Evolutionary conservation across 2,113 vertebrate species (phyloP).

Genomic region (Deroptyus accipitrinus): DNA sequence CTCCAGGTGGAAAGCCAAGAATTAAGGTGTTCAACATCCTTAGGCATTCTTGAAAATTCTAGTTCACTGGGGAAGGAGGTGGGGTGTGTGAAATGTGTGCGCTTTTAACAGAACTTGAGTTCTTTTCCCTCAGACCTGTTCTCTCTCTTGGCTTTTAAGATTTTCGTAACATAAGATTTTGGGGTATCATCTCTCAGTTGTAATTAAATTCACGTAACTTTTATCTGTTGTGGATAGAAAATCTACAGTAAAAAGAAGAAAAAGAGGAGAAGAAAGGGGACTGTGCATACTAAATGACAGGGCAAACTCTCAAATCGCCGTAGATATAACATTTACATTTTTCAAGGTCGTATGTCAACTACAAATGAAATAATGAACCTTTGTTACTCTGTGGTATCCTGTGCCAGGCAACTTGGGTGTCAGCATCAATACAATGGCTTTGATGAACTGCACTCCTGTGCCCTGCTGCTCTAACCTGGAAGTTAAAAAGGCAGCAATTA

Average conservation of each 20-base stretch:
- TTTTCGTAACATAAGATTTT: background rate
- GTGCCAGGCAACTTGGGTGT: background rate
- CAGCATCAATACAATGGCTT: background rate
- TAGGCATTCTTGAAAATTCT: background rate
- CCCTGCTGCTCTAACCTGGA: conserved; percentile 41
- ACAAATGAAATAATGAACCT: conserved; percentile 42
- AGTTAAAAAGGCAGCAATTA: conserved; percentile 30
- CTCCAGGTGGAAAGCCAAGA: background rate
- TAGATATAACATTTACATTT: conserved; percentile 34
- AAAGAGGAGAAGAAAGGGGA: background rate
- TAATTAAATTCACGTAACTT: background rate
- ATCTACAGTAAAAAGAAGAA: background rate
- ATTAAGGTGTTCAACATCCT: background rate
- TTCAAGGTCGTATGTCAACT: conserved; percentile 51
- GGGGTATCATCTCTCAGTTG: background rate
- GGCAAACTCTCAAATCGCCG: background rate
- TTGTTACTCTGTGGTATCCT: background rate
- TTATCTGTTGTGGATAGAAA: background rate
- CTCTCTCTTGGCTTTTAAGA: background rate
- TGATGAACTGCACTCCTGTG: conserved; percentile 20
- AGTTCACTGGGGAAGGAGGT: background rate
- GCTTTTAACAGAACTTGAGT: background rate
- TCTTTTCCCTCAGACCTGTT: background rate
- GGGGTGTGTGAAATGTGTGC: no score
- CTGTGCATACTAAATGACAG: background rate